These are phyloP conservation scores for Oxyscelio sp. DNA, from an alignment of 2,888 invertebrate species.

Conservation along the genomic window DNA sequence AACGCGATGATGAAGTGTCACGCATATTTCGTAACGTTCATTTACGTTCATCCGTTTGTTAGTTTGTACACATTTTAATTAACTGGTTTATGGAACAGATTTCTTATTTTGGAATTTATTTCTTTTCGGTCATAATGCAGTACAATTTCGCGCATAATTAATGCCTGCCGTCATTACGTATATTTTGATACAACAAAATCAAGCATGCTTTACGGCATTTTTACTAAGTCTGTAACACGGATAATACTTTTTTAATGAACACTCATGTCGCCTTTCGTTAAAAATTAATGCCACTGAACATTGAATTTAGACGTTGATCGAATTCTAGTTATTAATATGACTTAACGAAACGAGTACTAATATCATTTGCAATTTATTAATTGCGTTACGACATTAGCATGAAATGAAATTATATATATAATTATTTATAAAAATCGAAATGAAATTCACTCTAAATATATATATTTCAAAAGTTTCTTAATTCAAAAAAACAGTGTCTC, in stretches of 20 bases:
- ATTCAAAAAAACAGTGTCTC: too few relatives aligned
- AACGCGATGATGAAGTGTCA: conserved; percentile 26
- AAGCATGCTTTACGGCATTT: background rate
- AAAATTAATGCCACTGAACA: background rate
- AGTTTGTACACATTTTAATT: conserved; percentile 14
- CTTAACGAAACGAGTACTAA: too few relatives aligned
- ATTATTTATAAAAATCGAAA: too few relatives aligned
- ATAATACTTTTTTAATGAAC: background rate
- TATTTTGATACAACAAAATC: background rate
- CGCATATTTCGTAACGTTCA: conserved; percentile 20
- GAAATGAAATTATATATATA: too few relatives aligned
- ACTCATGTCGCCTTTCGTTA: too few relatives aligned
- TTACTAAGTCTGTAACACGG: background rate
- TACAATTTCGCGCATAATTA: background rate
- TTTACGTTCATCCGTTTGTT: conserved; percentile 8
- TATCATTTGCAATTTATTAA: too few relatives aligned
- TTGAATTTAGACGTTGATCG: too few relatives aligned
- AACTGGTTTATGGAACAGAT: conserved; percentile 20
- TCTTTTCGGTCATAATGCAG: background rate
- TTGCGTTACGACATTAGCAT: too few relatives aligned
- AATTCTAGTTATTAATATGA: too few relatives aligned
- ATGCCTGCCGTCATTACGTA: background rate
- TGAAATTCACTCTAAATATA: too few relatives aligned
- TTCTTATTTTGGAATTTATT: conserved; percentile 8
- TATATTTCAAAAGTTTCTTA: too few relatives aligned